Evolutionary conservation across 2,113 vertebrate genomes (phyloP), one percentile per base, ranked within the genome.

Genomic region (Cyanoderma ruficeps): DNA sequence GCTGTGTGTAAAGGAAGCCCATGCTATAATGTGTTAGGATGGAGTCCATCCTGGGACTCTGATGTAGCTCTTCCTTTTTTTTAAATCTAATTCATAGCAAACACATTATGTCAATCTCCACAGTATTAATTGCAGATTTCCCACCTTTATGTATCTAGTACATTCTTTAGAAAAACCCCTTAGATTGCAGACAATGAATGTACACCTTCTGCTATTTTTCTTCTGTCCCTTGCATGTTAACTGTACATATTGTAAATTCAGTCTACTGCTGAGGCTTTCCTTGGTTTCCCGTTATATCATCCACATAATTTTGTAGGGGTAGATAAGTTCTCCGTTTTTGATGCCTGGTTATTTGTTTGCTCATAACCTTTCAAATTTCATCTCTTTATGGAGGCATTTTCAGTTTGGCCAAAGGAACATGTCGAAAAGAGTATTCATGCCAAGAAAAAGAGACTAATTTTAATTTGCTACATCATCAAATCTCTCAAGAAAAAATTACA

Each of bases 381-480:
- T 35, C 3, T 77, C 44, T 87, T 96, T 28, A 42, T 70, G 31
- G 74, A 94, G 65, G 7, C 14, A 61, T 56, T 83, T 93, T 91
- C 27, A 27, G 30, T 65, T 57, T 88, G 35, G 7, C 41, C 57
- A 84, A 30, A 77, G 6, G 23, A 93, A 65, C 12, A 49, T 46
- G 44, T 55, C 23, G 53, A 61, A 57, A 83, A 69, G 28, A 24
- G 9, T 67, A 74, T 65, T 57, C 37, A 39, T 33, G 85, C 67
- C 79, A 80, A 93, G 67, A 92, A 91, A 92, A 83, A 70, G 37
- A 85, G 42, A 88, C 83, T 88, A 22, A 92, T 90, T 92, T 94
- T 72, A 80, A 72, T 88, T 80, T 83, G n/a, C 63, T 83, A 39
- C 93, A 61, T 95, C 81, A 82, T 85, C 37, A 57, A 33, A 31